These are phyloP conservation scores for Thecophora atra DNA, from an alignment of 2,888 invertebrate species.

Conservation along the genomic window DNA sequence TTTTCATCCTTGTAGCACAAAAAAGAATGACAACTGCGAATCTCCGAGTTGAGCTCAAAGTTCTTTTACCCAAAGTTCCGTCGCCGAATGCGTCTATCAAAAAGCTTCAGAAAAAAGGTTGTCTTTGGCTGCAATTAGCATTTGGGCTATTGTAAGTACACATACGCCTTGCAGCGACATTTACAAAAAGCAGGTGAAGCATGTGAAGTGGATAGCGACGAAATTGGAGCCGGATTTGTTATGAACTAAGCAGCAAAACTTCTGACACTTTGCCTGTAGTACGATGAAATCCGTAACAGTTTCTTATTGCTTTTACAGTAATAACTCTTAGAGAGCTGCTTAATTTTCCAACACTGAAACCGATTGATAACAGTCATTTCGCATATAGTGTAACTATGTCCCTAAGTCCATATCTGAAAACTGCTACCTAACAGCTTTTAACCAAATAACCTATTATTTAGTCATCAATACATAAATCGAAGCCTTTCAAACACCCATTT, in stretches of 20 bases:
- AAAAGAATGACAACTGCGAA: too few species aligned
- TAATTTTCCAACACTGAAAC: too few species aligned
- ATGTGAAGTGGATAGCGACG: not conserved
- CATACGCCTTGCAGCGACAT: slow-evolving; percentile 8
- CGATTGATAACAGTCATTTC: too few species aligned
- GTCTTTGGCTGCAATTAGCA: slow-evolving; percentile 50
- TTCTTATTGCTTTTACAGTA: too few species aligned
- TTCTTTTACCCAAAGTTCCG: not conserved
- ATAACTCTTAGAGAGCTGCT: too few species aligned
- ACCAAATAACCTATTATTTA: too few species aligned
- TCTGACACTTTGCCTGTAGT: slow-evolving; percentile 10
- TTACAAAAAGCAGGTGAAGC: not conserved
- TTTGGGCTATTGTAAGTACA: slow-evolving; percentile 47
- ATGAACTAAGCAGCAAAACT: slow-evolving; percentile 17
- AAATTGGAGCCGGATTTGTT: not conserved
- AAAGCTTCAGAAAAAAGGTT: slow-evolving; percentile 40
- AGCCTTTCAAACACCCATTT: too few species aligned
- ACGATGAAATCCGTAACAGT: not conserved
- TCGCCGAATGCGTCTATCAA: not conserved
- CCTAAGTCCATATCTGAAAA: too few species aligned
- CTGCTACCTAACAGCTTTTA: too few species aligned
- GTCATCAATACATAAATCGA: too few species aligned
- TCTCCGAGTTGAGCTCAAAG: not conserved
- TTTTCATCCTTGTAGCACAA: too few species aligned
- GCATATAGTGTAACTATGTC: too few species aligned